Evolutionary conservation across 2,888 invertebrate species (phyloP), one percentile per base, ranked within the genome.

Genomic region (Leptinotarsa haldemani): DNA sequence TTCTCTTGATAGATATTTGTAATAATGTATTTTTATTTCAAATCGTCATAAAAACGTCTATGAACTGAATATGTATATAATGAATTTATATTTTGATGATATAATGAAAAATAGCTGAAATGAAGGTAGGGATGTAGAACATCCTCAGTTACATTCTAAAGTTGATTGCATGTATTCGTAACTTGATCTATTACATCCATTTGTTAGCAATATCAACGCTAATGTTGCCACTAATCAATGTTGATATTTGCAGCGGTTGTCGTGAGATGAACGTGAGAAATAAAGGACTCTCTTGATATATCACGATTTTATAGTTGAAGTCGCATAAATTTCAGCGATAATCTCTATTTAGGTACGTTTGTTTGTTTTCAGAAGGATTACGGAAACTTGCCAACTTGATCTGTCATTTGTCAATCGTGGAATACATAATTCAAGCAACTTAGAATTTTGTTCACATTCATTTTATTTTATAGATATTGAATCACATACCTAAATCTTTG

Each of bases 211-310:
- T 30, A 71, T 65, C 58, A 56, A 16, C 50, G 53, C 50, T 58
- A 50, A 20, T 64, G 46, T 63, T 56, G 69, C 65, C n/a, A 71
- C 63, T 69, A 71, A 68, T 70, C 70, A 74, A 5, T 65, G 63
- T 46, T 74, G 74, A 69, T 75, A 73, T 75, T 75, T 61, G 40
- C 40, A 61, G 40, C 30, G 3, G 9, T 72, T 68, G 56, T 72
- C 58, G 70, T 68, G 65, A 69, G 69, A 76, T 65, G 65, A 77
- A 69, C 78, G 79, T 77, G 78, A 74, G 74, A 71, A 75, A 70
- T 64, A 71, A 65, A 58, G 40, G 63, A 46, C 65, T 58, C 18
- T 30, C 64, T 74, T 78, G 76, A 79, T 79, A 78, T 78, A 77
- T 78, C 78, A 78, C 78, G 78, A 78, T 74, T 72, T 68, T 58